phyloP scores from a whole-genome alignment of 2,888 invertebrate genomes.

The Eupithecia vulgata region DNA sequence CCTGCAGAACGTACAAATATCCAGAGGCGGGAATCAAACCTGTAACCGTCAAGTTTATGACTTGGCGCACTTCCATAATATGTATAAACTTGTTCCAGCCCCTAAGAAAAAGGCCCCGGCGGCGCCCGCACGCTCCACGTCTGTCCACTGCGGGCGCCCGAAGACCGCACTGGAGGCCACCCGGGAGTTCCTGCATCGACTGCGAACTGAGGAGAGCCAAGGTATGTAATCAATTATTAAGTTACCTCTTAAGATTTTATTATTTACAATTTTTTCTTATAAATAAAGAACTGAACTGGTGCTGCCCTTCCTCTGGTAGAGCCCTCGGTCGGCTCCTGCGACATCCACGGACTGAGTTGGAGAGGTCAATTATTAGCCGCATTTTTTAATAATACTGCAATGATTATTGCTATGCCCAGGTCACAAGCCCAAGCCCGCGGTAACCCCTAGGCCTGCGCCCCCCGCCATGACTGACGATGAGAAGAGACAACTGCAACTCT shows the following conservation, averaged over 20 bases:
- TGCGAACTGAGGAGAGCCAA: constrained; percentile 32
- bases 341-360: too few relatives aligned
- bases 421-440: background rate
- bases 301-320: too few relatives aligned
- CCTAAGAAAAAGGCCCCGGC: constrained; percentile 3
- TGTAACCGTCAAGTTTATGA: too few relatives aligned
- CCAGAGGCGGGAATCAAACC: too few relatives aligned
- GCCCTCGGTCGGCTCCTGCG: too few relatives aligned
- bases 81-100: background rate
- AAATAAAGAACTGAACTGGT: too few relatives aligned
- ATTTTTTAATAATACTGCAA: background rate
- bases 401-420: background rate
- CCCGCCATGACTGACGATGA: constrained; percentile 43
- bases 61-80: too few relatives aligned
- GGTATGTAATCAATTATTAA: constrained; percentile 19
- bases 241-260: too few relatives aligned
- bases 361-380: too few relatives aligned
- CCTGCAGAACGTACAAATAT: too few relatives aligned
- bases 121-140: constrained; percentile 3
- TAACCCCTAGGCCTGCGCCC: constrained; percentile 25
- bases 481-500: constrained; percentile 40
- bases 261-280: too few relatives aligned
- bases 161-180: constrained; percentile 8
- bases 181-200: constrained; percentile 31
- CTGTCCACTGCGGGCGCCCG: background rate